Base-by-base conservation (phyloP, 2,888 invertebrate genomes). In the Neoaliturus tenellus region DNA sequence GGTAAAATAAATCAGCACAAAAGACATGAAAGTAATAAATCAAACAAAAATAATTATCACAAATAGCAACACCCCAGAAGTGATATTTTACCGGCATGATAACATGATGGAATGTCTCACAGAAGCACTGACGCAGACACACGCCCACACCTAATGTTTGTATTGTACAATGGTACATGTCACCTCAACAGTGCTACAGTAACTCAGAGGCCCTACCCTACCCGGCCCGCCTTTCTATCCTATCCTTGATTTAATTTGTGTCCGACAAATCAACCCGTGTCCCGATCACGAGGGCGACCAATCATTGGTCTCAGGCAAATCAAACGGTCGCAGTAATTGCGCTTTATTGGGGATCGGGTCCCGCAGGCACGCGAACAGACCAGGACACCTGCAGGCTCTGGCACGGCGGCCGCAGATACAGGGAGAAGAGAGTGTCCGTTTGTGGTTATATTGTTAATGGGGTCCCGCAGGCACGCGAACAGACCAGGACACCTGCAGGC, bases 171-270 rank as follows among this genome's bases (percentile, higher is more conserved):
- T 62, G 62, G 62, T 62, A 62, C 62, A 62, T 62, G 62, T 62
- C 62, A 62, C 62, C 62, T 62, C 20, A 10, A 17, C 10, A 5
- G 62, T 14, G n/a, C n/a, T n/a, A n/a, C 41, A 23, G 73, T 75
- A 44, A 75, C 48, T 75, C 73, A 75, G 67, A 51, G n/a, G 69
- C 71, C 71, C 73, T 44, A 23, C 73, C 73, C 44, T n/a, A 12
- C 71, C 71, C n/a, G 28, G 28, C 73, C 73, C 28, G 28, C 73
- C 73, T 75, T 75, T 44, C 73, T 44, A 44, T 48, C 44, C 73
- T 75, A 75, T 75, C 73, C 73, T 75, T 75, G 73, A 75, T 75
- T 75, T 75, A 75, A 75, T 75, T 75, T 75, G 73, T 44, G 73
- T 17, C 73, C 73, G 73, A 75, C 73, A 75, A 75, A 75, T 75